phyloP scores from a whole-genome alignment of 1,140 invertebrate species.

The Lepidurus apus region DNA sequence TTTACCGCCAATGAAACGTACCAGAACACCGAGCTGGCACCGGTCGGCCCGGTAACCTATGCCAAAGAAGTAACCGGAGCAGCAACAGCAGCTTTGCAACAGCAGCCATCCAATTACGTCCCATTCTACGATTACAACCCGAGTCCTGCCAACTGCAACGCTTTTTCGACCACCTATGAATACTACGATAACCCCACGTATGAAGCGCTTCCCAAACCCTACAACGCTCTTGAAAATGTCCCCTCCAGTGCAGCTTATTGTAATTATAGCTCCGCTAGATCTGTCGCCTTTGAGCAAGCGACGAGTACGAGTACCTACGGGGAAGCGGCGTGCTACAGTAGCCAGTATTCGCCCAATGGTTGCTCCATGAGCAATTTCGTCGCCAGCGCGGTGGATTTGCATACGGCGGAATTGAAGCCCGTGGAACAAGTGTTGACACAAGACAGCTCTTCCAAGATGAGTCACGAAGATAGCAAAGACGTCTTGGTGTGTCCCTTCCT shows the following conservation, averaged over 20 bases:
- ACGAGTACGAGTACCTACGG: neutral
- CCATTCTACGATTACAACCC: slow-evolving; percentile 16
- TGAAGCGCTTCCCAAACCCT: slow-evolving; percentile 13
- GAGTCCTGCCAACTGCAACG: slow-evolving; percentile 6
- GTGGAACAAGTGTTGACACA: neutral
- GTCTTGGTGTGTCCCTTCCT: neutral
- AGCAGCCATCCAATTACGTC: neutral
- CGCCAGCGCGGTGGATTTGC: neutral
- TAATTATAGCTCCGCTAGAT: slow-evolving; percentile 17
- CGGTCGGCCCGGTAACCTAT: neutral
- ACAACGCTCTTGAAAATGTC: slow-evolving; percentile 14
- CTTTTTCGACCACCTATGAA: neutral
- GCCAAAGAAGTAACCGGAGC: neutral
- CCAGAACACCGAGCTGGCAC: slow-evolving; percentile 9
- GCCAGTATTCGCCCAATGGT: neutral
- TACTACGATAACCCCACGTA: slow-evolving; percentile 23
- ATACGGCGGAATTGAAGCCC: neutral
- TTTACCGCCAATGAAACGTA: slow-evolving; percentile 2
- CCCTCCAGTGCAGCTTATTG: neutral
- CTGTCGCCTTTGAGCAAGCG: neutral
- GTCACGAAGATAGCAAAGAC: neutral
- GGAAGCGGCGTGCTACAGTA: neutral
- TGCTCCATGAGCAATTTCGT: neutral
- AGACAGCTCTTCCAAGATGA: neutral
- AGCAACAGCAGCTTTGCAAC: slow-evolving; percentile 13